Percentiles rank a stretch among this genome's conserved stretches.
Conservation (phyloP, 2,797 vertebrate species). For the Cuniculus paca region DNA sequence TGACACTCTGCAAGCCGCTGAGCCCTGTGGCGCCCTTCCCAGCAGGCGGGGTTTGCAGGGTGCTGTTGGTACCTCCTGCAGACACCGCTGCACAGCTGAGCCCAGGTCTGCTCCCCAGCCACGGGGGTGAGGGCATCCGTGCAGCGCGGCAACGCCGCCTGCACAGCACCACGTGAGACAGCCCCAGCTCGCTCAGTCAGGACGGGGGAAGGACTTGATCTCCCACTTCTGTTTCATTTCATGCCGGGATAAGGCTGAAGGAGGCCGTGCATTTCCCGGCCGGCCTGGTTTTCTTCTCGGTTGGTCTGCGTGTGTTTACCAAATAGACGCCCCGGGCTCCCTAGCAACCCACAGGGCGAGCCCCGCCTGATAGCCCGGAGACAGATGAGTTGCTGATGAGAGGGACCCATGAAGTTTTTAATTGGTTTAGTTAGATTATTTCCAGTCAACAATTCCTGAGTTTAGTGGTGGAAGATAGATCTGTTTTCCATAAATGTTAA, state of each 20-base stretch:
- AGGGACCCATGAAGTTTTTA: conserved; percentile 85
- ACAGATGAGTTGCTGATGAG: conserved; percentile 84
- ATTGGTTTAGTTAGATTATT: conserved; percentile 85
- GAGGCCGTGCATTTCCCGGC: conserved; percentile 83
- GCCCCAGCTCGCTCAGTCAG: conserved; percentile 83
- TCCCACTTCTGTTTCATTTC: conserved; percentile 88
- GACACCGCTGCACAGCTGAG: not conserved
- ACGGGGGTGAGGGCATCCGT: not conserved
- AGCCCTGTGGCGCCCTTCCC: not conserved
- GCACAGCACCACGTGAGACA: conserved; percentile 77
- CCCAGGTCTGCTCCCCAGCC: not conserved
- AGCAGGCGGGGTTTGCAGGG: conserved; percentile 27
- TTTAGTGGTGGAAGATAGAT: conserved; percentile 88
- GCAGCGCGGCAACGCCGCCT: not conserved
- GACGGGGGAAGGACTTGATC: conserved; percentile 77
- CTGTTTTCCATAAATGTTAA: conserved; percentile 88
- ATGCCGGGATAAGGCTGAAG: conserved; percentile 85
- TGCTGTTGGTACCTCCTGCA: not conserved
- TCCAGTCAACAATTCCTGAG: conserved; percentile 86
- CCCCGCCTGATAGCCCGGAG: conserved; percentile 79
- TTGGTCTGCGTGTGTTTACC: conserved; percentile 79
- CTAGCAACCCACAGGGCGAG: conserved; percentile 76
- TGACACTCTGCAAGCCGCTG: conserved; percentile 20
- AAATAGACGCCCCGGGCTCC: conserved; percentile 69
- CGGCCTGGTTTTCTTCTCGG: conserved; percentile 81